These are phyloP conservation scores for Oncorhynchus clarkii DNA, from an alignment of 2,113 vertebrate species.

Conservation along the genomic window DNA sequence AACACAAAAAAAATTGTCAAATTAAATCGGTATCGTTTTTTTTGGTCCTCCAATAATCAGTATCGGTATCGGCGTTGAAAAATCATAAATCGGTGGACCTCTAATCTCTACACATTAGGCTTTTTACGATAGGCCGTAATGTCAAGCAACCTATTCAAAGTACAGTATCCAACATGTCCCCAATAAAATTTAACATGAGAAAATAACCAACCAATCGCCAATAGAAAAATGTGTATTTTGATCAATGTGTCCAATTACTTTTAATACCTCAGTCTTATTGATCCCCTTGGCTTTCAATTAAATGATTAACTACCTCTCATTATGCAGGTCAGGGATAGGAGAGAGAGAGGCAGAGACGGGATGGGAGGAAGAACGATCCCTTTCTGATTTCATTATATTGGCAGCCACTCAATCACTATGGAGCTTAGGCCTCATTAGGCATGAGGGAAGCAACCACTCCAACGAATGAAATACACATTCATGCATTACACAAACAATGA, in stretches of 20 bases:
- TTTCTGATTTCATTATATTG: slow-evolving; percentile 48
- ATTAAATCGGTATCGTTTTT: too few species aligned
- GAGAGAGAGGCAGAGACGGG: slow-evolving; percentile 30
- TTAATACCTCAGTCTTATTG: slow-evolving; percentile 47
- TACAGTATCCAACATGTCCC: neutral
- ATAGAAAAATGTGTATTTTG: slow-evolving; percentile 40
- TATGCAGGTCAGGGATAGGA: slow-evolving; percentile 40
- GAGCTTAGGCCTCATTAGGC: slow-evolving; percentile 44
- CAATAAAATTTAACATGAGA: neutral
- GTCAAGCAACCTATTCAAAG: neutral
- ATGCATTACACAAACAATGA: slow-evolving; percentile 38
- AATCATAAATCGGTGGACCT: too few species aligned
- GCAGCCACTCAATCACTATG: slow-evolving; percentile 38
- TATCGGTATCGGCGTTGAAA: too few species aligned
- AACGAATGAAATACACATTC: slow-evolving; percentile 39
- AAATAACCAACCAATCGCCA: neutral
- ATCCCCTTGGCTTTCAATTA: slow-evolving; percentile 44
- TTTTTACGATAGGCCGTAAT: neutral
- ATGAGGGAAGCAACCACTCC: slow-evolving; percentile 24
- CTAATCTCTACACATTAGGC: neutral
- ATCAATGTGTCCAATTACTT: slow-evolving; percentile 42
- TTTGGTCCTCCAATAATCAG: too few species aligned
- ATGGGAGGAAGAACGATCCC: slow-evolving; percentile 24
- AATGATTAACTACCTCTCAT: slow-evolving; percentile 42
- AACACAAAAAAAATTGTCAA: too few species aligned